Evolutionary conservation across 2,797 vertebrate genomes (phyloP).

Genomic region (Pangasius djambal): DNA sequence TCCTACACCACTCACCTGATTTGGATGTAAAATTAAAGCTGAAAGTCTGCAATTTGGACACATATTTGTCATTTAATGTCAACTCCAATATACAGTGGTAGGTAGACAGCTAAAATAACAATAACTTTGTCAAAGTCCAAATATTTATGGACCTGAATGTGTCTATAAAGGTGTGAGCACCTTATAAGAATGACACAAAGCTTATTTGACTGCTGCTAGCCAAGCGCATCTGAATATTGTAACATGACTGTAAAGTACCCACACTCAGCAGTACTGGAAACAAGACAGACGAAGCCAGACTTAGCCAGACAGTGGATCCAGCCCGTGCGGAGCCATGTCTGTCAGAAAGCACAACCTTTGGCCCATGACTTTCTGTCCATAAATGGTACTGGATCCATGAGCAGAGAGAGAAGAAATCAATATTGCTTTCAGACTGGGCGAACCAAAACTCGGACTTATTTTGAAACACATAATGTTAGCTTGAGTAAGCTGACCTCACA

Average conservation of each 20-base stretch:
- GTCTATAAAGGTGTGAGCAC: neutral
- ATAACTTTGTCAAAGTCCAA: neutral
- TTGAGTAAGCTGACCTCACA: neutral
- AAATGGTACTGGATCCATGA: conserved; percentile 18
- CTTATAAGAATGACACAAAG: neutral
- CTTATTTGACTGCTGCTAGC: conserved; percentile 4
- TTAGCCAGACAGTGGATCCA: neutral
- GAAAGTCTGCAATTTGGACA: neutral
- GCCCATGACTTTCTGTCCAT: conserved; percentile 30
- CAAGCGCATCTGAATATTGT: neutral
- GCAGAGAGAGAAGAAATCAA: conserved; percentile 12
- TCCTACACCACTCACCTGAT: neutral
- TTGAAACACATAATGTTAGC: neutral
- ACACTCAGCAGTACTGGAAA: neutral
- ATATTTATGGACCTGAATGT: neutral
- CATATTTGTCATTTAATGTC: neutral
- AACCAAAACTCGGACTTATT: neutral
- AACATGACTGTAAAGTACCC: neutral
- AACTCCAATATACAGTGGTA: neutral
- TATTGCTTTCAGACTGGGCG: conserved; percentile 18
- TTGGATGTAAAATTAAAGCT: neutral
- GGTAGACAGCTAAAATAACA: neutral
- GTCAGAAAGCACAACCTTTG: conserved; percentile 3
- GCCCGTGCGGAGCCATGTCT: neutral
- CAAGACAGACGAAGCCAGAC: neutral